A percentile compares a stretch with the other conserved stretches of the same genome.
Conservation (phyloP, 2,797 vertebrate genomes). For the Sciaenops ocellatus region DNA sequence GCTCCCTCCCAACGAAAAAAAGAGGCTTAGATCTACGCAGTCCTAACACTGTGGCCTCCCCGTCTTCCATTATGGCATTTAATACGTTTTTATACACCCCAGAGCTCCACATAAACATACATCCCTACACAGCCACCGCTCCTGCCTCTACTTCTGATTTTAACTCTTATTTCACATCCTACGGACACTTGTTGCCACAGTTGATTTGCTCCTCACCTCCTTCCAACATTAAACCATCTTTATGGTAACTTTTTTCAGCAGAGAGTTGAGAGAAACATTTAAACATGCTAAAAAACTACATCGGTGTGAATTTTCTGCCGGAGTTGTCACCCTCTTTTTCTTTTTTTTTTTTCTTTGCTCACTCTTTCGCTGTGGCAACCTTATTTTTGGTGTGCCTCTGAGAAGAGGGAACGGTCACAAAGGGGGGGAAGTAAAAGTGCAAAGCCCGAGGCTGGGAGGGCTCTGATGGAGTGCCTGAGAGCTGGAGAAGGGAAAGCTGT, state of each 20-base stretch:
- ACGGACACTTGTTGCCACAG: slow-evolving; percentile 78
- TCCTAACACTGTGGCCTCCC: slow-evolving; percentile 97
- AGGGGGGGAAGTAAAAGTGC: slow-evolving; percentile 93
- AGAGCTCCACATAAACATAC: slow-evolving; percentile 76
- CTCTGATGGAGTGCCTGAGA: slow-evolving; percentile 96
- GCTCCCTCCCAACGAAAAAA: slow-evolving; percentile 92
- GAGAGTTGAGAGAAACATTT: slow-evolving; percentile 5
- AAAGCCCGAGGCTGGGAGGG: slow-evolving; percentile 90
- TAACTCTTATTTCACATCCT: slow-evolving; percentile 84
- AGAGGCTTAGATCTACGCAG: slow-evolving; percentile 98
- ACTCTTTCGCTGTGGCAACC: slow-evolving; percentile 77
- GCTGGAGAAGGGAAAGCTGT: slow-evolving; percentile 98
- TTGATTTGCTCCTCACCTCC: slow-evolving; percentile 25
- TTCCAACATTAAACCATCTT: slow-evolving; percentile 21
- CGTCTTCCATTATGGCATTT: slow-evolving; percentile 96
- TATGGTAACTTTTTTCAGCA: slow-evolving; percentile 31
- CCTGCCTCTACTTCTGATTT: slow-evolving; percentile 82
- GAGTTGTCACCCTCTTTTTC: slow-evolving; percentile 64
- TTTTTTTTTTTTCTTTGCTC: not conserved
- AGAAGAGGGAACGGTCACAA: slow-evolving; percentile 88
- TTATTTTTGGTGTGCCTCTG: slow-evolving; percentile 86
- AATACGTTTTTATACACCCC: slow-evolving; percentile 91
- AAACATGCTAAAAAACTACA: slow-evolving; percentile 42
- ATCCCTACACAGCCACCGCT: slow-evolving; percentile 54
- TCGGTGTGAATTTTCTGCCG: slow-evolving; percentile 52